These are phyloP conservation scores for Myotis findleyi DNA, from an alignment of 2,797 vertebrate species.

Conservation along the genomic window DNA sequence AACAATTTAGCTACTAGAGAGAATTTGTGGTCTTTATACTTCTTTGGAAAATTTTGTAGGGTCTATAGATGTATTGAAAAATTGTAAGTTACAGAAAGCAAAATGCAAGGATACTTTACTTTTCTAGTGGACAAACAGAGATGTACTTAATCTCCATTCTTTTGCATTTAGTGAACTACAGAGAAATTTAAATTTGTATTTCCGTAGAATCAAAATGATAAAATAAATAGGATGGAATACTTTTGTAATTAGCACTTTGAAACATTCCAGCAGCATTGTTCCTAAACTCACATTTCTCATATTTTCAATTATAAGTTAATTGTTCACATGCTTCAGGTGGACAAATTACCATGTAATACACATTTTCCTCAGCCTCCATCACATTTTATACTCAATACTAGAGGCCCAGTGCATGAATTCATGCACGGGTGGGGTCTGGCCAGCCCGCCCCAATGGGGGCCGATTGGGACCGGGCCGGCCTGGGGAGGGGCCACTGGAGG, in stretches of 20 bases:
- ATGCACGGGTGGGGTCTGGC: no score
- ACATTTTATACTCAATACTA: neutral
- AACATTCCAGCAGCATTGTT: neutral
- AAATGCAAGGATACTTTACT: neutral
- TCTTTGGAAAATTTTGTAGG: slow-evolving; percentile 1
- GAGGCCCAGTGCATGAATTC: no score
- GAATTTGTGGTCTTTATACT: neutral
- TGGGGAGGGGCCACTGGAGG: no score
- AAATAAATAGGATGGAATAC: neutral
- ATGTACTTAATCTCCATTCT: neutral
- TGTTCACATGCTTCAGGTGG: neutral
- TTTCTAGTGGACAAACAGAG: neutral
- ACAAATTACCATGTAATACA: neutral
- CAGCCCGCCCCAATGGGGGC: no score
- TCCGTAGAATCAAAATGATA: slow-evolving; percentile 13
- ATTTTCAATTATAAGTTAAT: slow-evolving; percentile 7
- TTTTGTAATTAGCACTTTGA: slow-evolving; percentile 20
- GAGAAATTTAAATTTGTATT: slow-evolving; percentile 38
- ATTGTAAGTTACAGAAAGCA: slow-evolving; percentile 38
- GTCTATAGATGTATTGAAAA: neutral
- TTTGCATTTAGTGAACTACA: slow-evolving; percentile 34
- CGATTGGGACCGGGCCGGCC: no score
- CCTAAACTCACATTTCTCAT: neutral
- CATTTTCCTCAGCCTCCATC: neutral
- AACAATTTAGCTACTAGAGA: neutral